Percentiles rank a stretch among this genome's conserved stretches.
These are phyloP conservation scores for Odontocerum albicorne DNA, from an alignment of 2,888 invertebrate genomes.

Conservation along the genomic window DNA sequence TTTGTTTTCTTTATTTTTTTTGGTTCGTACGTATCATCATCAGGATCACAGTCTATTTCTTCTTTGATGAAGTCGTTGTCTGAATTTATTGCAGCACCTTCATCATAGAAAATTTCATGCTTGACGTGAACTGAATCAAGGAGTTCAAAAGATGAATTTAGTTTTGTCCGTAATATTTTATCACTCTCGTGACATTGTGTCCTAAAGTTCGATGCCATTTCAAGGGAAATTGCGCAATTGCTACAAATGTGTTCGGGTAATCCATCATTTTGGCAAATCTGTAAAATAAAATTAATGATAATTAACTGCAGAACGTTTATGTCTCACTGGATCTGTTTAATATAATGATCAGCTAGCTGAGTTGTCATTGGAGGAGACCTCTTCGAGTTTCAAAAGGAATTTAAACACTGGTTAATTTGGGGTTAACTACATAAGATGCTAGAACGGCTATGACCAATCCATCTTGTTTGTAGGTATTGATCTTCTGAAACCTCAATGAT, in stretches of 20 bases:
- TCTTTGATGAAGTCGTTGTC: conserved; percentile 11
- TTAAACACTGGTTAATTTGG: no score
- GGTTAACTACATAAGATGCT: no score
- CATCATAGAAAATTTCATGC: conserved; percentile 6
- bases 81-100: conserved; percentile 1
- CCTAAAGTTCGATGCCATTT: conserved; percentile 22
- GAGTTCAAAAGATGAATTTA: not conserved
- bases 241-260: conserved; percentile 25
- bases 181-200: conserved; percentile 22
- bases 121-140: not conserved
- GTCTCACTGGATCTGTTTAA: no score
- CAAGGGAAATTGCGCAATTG: conserved; percentile 17
- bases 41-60: not conserved
- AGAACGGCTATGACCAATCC: no score
- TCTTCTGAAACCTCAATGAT: no score
- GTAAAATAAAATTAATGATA: conserved; percentile 13
- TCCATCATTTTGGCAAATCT: conserved; percentile 24
- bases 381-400: no score
- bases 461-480: no score
- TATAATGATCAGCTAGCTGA: no score
- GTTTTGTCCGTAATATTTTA: conserved; percentile 14
- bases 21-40: not conserved
- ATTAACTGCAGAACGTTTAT: no score
- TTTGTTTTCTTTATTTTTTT: conserved; percentile 1
- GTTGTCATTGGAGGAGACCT: no score